Evolutionary conservation across 2,888 invertebrate species (phyloP), one percentile per base, ranked within the genome.

Genomic region (Ochropacha duplaris): DNA sequence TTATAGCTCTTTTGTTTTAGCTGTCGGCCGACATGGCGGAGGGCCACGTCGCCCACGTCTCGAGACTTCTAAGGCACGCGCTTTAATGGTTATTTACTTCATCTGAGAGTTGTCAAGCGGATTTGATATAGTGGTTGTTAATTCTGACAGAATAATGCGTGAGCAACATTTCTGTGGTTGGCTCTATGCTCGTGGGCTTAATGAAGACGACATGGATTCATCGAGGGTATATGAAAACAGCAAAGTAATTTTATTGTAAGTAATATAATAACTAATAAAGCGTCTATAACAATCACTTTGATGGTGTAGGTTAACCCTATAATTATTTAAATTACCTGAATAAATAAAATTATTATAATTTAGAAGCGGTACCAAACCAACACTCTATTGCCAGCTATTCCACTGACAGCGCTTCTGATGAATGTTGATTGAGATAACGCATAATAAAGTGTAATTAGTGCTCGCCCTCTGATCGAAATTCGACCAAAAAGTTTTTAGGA

Each of bases 1-100:
- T 83, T 83, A 81, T 79, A 71, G 72, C 61, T 77, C 76, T 83
- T 72, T 83, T 86, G 85, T 86, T 81, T 77, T 74, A 74, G 79
- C 67, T 69, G 69, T 73, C 73, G 61, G 58, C 60, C 65, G 71
- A 71, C 74, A 71, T 69, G 62, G 63, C 61, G 56, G 59, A 62
- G 56, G 56, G 59, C 58, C 68, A 59, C 63, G 71, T 57, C n/a
- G n/a, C n/a, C 58, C 68, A 59, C 63, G 71, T 57, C 65, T 60
- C 58, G 49, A 60, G 64, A 61, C 71, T 69, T 71, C 76, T 79
- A 74, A 74, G 74, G 72, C 63, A 69, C 68, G 69, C 73, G 68
- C 75, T 76, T 77, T 78, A 76, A 72, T 74, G 69, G 72, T 74
- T 76, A 77, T 80, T 75, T 78, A 74, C 72, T 72, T 74, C 71